These are phyloP conservation scores for Xiphias gladius DNA, from an alignment of 2,113 vertebrate genomes.

Conservation along the genomic window DNA sequence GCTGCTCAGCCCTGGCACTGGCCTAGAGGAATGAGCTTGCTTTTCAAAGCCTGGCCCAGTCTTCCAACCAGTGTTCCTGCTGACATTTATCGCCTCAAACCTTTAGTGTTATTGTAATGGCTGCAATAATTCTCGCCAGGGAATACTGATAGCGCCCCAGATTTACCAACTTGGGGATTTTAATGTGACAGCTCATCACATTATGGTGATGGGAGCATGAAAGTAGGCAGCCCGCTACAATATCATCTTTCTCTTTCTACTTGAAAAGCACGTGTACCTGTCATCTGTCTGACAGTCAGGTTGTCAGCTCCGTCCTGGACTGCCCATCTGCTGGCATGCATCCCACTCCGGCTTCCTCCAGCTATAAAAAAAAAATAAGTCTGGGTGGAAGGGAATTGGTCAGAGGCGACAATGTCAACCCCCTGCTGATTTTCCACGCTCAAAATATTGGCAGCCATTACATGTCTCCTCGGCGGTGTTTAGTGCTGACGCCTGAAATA, in stretches of 20 bases:
- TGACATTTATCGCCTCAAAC: constrained; percentile 69
- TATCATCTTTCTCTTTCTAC: constrained; percentile 43
- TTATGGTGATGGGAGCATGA: constrained; percentile 62
- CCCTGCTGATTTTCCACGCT: constrained; percentile 59
- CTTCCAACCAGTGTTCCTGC: constrained; percentile 48
- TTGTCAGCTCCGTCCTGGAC: constrained; percentile 32
- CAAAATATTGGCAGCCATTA: constrained; percentile 68
- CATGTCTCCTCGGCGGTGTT: constrained; percentile 47
- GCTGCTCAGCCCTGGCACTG: constrained; percentile 36
- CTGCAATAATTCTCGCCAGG: constrained; percentile 55
- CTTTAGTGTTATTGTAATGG: constrained; percentile 78
- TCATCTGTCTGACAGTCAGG: constrained; percentile 47
- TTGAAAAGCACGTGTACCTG: constrained; percentile 44
- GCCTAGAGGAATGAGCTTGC: constrained; percentile 39
- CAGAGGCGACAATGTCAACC: constrained; percentile 56
- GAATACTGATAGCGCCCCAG: constrained; percentile 40
- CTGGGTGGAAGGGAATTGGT: constrained; percentile 47
- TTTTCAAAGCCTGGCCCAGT: constrained; percentile 31
- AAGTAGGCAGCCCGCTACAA: constrained; percentile 48
- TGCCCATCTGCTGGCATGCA: constrained; percentile 35
- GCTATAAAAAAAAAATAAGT: constrained; percentile 40
- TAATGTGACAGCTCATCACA: constrained; percentile 70
- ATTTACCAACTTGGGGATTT: constrained; percentile 64
- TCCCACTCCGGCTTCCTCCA: constrained; percentile 39
- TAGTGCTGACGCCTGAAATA: constrained; percentile 50